phyloP scores from a whole-genome alignment of 2,113 vertebrate genomes.

The Chamaea fasciata region DNA sequence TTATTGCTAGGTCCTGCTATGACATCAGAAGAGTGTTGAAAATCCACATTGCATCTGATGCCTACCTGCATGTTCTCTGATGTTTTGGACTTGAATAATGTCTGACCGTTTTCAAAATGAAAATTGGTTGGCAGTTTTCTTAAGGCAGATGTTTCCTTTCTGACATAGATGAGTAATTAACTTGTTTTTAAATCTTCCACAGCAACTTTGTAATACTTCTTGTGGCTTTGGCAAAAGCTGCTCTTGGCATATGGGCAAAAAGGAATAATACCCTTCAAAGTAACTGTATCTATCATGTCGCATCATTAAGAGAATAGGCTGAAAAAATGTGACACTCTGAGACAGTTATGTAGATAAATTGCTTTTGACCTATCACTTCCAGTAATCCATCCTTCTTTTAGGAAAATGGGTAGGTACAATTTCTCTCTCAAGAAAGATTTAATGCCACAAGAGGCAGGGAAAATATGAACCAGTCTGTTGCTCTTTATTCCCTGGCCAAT shows the following conservation, averaged over 20 bases:
- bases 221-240: neutral
- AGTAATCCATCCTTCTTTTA: neutral
- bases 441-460: neutral
- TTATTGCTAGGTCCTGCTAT: neutral
- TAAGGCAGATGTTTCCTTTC: neutral
- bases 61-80: neutral
- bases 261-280: neutral
- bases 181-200: neutral
- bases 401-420: neutral
- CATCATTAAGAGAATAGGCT: neutral
- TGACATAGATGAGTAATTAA: neutral
- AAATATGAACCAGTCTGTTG: neutral
- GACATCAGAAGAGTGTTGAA: neutral
- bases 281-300: neutral
- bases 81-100: neutral
- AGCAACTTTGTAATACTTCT: neutral
- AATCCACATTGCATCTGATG: neutral
- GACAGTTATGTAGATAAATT: conserved; percentile 13
- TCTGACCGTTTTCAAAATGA: neutral
- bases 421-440: conserved; percentile 38
- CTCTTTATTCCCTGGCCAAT: conserved; percentile 27
- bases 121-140: neutral
- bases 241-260: neutral
- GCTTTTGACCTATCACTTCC: neutral
- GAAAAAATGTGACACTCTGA: neutral